Percentiles rank a stretch among this genome's conserved stretches.
phyloP scores from a whole-genome alignment of 2,888 invertebrate species.

The Diploptera punctata region DNA sequence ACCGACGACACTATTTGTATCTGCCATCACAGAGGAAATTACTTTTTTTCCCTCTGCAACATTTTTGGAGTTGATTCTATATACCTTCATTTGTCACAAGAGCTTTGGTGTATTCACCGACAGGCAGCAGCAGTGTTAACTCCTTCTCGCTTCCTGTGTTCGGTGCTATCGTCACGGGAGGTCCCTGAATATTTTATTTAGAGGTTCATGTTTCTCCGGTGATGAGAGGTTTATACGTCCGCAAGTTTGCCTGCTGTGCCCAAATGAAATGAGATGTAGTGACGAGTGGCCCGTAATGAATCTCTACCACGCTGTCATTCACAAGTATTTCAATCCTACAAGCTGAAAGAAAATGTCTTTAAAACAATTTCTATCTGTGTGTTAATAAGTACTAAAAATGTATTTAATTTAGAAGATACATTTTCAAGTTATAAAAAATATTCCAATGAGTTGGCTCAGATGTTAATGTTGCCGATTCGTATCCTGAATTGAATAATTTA shows the following conservation, averaged over 20 bases:
- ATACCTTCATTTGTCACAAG: neutral
- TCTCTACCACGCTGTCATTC: neutral
- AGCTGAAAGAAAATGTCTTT: no score
- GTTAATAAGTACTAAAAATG: no score
- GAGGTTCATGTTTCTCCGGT: neutral
- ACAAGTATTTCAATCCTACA: no score
- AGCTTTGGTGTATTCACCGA: neutral
- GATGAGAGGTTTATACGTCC: slow-evolving; percentile 10
- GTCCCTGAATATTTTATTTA: slow-evolving; percentile 5
- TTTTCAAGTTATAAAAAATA: no score
- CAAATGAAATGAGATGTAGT: slow-evolving; percentile 16
- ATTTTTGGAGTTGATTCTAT: neutral
- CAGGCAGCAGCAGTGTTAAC: neutral
- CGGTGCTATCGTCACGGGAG: neutral
- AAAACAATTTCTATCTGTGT: no score
- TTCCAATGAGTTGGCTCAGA: no score
- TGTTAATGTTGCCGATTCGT: no score
- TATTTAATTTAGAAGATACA: no score
- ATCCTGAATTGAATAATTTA: no score
- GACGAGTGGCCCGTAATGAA: neutral
- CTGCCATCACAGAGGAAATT: no score
- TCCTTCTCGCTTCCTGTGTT: slow-evolving; percentile 1
- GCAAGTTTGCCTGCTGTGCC: slow-evolving; percentile 1
- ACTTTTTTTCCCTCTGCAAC: no score
- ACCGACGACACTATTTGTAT: no score